Evolutionary conservation across 2,888 invertebrate species (phyloP).

Genomic region (Parnassius smintheus): DNA sequence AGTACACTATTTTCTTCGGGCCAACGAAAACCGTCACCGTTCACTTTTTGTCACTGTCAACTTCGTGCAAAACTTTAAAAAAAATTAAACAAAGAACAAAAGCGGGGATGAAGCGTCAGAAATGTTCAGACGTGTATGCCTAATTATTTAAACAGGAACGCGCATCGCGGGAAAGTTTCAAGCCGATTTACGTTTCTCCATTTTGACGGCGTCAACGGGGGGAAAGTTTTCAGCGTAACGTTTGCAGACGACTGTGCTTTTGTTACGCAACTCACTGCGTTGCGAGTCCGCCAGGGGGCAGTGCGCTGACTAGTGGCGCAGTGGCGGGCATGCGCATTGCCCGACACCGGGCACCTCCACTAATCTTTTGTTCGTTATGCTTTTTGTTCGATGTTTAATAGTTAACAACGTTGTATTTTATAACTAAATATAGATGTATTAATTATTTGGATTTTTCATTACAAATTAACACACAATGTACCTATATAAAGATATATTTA

Average conservation of each 20-base stretch:
- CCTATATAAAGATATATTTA: too few relatives aligned
- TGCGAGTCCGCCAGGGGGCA: slow-evolving; percentile 76
- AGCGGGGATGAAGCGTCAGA: slow-evolving; percentile 30
- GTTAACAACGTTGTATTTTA: slow-evolving; percentile 12
- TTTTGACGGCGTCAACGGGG: slow-evolving; percentile 60
- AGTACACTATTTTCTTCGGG: slow-evolving; percentile 51
- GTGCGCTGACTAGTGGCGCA: slow-evolving; percentile 75
- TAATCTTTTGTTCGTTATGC: slow-evolving; percentile 35
- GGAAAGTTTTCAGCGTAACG: slow-evolving; percentile 73
- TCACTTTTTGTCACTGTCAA: slow-evolving; percentile 61
- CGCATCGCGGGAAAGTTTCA: slow-evolving; percentile 73
- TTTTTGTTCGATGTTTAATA: slow-evolving; percentile 31
- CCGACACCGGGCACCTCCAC: slow-evolving; percentile 31
- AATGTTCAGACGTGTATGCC: slow-evolving; percentile 35
- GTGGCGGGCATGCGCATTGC: slow-evolving; percentile 77
- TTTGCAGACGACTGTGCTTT: slow-evolving; percentile 72
- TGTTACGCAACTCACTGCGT: slow-evolving; percentile 79
- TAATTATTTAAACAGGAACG: slow-evolving; percentile 40
- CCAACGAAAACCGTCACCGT: slow-evolving; percentile 62
- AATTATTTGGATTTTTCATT: too few relatives aligned
- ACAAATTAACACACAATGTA: too few relatives aligned
- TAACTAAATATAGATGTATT: slow-evolving; percentile 1
- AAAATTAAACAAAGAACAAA: slow-evolving; percentile 51
- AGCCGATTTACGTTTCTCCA: slow-evolving; percentile 63
- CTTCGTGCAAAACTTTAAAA: slow-evolving; percentile 51